phyloP scores from a whole-genome alignment of 2,113 vertebrate genomes.

The Recurvirostra avosetta region DNA sequence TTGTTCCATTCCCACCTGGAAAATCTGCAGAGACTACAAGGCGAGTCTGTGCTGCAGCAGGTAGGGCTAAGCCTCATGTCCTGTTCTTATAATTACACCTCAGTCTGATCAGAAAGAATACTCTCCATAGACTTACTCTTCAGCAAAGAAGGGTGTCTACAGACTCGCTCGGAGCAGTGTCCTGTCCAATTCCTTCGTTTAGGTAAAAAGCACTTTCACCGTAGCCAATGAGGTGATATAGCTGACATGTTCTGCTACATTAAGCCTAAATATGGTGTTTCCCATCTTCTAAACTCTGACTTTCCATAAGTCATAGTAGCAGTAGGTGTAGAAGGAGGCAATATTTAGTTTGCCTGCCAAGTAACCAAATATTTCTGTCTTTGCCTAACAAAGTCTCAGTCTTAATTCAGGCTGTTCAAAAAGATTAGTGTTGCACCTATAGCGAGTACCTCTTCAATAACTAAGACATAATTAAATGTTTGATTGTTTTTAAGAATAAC shows the following conservation, averaged over 20 bases:
- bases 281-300: not conserved
- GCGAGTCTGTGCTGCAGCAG: conserved; percentile 80
- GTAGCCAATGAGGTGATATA: not conserved
- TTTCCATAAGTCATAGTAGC: not conserved
- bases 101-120: not conserved
- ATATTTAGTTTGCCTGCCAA: not conserved
- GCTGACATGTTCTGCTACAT: not conserved
- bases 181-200: not conserved
- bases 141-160: not conserved
- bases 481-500: not conserved
- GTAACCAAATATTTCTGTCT: not conserved
- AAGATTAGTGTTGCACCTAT: not conserved
- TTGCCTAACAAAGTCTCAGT: not conserved
- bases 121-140: not conserved
- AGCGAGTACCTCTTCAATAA: not conserved
- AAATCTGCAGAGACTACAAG: conserved; percentile 85
- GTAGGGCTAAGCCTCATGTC: conserved; percentile 55
- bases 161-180: not conserved
- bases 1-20: conserved; percentile 97
- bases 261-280: not conserved
- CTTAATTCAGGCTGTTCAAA: not conserved
- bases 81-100: not conserved
- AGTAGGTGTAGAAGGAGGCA: not conserved
- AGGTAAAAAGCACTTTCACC: not conserved
- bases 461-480: not conserved